phyloP scores from a whole-genome alignment of 2,113 vertebrate species.

The Nanger granti region DNA sequence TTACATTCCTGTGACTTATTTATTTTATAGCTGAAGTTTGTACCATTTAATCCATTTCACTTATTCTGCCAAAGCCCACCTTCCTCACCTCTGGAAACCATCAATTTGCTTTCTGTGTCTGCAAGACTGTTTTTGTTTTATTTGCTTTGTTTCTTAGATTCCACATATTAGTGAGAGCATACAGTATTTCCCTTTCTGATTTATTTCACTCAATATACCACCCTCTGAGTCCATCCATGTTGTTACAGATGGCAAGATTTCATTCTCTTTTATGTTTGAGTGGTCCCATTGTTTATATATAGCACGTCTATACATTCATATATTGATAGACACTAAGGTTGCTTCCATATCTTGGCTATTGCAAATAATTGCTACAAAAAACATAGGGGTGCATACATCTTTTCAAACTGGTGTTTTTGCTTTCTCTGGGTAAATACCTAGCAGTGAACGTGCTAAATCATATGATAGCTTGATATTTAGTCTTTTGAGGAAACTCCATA shows the following conservation, averaged over 20 bases:
- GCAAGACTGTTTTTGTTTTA: background rate
- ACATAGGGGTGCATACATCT: background rate
- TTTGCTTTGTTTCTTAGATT: background rate
- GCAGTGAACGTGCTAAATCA: background rate
- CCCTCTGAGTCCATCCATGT: background rate
- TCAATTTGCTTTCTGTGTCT: background rate
- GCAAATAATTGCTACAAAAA: background rate
- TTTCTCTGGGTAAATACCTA: background rate
- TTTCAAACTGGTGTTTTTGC: background rate
- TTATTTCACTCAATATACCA: background rate
- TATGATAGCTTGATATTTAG: background rate
- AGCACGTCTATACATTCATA: background rate
- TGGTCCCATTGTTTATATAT: background rate
- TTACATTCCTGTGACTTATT: background rate
- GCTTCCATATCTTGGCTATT: background rate
- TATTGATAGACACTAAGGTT: background rate
- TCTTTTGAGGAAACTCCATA: background rate
- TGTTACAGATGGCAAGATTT: background rate
- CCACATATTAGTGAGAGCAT: background rate
- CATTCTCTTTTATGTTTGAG: background rate
- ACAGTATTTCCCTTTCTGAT: background rate
- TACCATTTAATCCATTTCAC: background rate
- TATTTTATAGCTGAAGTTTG: background rate
- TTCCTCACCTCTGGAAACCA: background rate
- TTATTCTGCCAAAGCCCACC: background rate